Evolutionary conservation across 1,140 invertebrate genomes (phyloP).

Genomic region (Bombus fervidus): DNA sequence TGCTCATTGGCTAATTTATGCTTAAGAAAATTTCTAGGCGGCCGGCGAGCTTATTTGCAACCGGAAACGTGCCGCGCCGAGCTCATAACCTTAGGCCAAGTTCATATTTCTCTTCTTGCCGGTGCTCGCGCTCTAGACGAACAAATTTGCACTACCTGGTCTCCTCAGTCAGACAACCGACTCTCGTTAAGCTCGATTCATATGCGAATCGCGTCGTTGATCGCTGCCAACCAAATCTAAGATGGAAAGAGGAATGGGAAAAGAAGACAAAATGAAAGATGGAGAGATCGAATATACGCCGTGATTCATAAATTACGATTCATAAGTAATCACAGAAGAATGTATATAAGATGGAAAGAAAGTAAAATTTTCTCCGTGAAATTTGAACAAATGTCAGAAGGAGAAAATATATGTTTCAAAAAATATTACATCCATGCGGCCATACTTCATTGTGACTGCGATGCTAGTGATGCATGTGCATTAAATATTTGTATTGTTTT

Average conservation of each 20-base stretch:
- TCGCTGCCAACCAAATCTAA: neutral
- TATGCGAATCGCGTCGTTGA: constrained; percentile 30
- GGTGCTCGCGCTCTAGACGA: neutral
- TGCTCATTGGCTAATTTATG: constrained; percentile 9
- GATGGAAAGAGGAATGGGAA: neutral
- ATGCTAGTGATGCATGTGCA: too few species aligned
- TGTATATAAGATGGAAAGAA: too few species aligned
- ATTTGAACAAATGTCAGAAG: too few species aligned
- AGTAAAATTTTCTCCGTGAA: too few species aligned
- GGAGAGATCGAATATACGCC: neutral
- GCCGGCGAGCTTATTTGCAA: neutral
- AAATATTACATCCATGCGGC: too few species aligned
- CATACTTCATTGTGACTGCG: too few species aligned
- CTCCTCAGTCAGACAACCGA: too few species aligned
- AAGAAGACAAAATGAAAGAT: neutral
- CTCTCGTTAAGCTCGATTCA: constrained; percentile 43
- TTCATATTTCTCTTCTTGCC: constrained; percentile 11
- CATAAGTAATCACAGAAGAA: neutral
- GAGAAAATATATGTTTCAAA: too few species aligned
- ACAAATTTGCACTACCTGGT: neutral
- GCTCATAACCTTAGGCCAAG: constrained; percentile 12
- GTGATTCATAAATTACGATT: neutral
- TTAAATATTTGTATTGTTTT: neutral
- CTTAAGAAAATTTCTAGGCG: constrained; percentile 1
- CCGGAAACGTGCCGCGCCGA: neutral